Evolutionary conservation across 2,113 vertebrate species (phyloP).

Genomic region (Pseudorectes ferrugineus): DNA sequence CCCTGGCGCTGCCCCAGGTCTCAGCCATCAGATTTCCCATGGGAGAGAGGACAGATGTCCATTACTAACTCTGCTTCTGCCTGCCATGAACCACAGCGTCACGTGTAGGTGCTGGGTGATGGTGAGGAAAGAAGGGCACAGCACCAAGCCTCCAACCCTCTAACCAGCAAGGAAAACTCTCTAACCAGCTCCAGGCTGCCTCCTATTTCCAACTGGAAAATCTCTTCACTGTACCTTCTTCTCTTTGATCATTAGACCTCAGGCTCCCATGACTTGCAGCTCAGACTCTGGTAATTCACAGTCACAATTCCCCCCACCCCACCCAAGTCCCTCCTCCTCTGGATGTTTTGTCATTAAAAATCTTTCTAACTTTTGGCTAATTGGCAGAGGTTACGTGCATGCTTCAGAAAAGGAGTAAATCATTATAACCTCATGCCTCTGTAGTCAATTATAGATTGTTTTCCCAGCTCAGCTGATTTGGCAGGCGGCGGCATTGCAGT

Average conservation of each 20-base stretch:
- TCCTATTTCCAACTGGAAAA: neutral
- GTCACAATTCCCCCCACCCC: neutral
- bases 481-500: slow-evolving; percentile 8
- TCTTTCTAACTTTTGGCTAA: slow-evolving; percentile 27
- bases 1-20: neutral
- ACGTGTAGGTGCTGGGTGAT: neutral
- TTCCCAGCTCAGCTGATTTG: slow-evolving; percentile 49
- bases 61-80: neutral
- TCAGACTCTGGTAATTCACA: neutral
- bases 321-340: neutral
- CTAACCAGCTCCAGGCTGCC: neutral
- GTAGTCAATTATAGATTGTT: slow-evolving; percentile 61
- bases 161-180: neutral
- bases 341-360: neutral
- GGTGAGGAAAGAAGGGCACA: neutral
- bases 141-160: neutral
- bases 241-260: neutral
- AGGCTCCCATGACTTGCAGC: neutral
- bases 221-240: neutral
- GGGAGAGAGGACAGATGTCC: neutral
- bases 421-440: slow-evolving; percentile 48
- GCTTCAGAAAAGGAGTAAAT: slow-evolving; percentile 48
- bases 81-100: neutral
- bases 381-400: slow-evolving; percentile 18
- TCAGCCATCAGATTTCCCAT: neutral